Conservation (phyloP, 2,888 invertebrate genomes). For the Incurvaria masculella region DNA sequence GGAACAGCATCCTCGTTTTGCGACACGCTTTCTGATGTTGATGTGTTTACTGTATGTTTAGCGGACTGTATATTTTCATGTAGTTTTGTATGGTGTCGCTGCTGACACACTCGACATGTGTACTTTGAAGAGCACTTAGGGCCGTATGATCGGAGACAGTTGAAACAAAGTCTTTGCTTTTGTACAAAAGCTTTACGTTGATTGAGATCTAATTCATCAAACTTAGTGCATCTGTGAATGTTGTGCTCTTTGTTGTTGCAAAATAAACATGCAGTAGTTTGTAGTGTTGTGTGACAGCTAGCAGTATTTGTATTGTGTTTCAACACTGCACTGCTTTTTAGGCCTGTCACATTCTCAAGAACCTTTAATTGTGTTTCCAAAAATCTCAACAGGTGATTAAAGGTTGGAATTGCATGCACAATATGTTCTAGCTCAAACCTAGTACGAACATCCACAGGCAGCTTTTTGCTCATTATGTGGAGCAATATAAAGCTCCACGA, state of each 20-base stretch:
- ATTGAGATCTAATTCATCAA: neutral
- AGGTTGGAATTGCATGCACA: neutral
- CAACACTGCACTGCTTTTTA: neutral
- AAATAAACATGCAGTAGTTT: too few relatives aligned
- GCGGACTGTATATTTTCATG: neutral
- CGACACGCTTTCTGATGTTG: neutral
- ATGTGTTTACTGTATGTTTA: too few relatives aligned
- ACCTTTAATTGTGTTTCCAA: neutral
- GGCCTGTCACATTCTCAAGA: neutral
- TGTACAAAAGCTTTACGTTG: neutral
- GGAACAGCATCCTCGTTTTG: neutral
- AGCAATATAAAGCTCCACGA: slow-evolving; percentile 7
- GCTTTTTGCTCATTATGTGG: slow-evolving; percentile 4
- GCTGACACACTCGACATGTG: neutral
- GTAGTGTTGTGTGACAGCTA: too few relatives aligned
- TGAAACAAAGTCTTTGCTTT: neutral
- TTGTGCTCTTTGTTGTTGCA: neutral
- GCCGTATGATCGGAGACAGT: neutral
- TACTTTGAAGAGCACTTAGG: neutral
- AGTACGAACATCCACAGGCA: neutral
- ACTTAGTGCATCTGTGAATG: neutral
- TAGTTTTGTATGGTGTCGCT: neutral
- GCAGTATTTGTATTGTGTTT: too few relatives aligned
- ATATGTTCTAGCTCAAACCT: neutral
- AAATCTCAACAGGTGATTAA: neutral